Base-by-base conservation (phyloP, 2,888 invertebrate species). In the Acleris laterana region DNA sequence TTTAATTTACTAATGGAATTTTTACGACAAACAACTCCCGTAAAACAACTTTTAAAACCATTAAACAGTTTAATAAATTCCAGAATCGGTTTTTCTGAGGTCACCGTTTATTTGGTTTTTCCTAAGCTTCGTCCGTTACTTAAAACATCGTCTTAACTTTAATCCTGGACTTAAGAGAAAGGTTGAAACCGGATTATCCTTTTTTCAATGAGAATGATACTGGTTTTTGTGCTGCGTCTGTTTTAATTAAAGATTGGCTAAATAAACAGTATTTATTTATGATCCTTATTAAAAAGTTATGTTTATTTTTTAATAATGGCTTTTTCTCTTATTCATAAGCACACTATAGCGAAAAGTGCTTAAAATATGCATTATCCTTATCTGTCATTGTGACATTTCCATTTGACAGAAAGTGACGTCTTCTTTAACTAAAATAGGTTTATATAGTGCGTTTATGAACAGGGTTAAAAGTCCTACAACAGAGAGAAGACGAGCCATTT, bases 151-250 rank as follows among this genome's bases (percentile, higher is more conserved):
- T 65, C 61, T 65, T 60, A 60, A 17, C 7, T 56, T 51, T 58
- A 65, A 65, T 61, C 44, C 50, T 7, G 28, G 65, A 49, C 46
- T 65, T 61, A 56, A 44, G 51, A 61, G 55, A 56, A 56, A 61
- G 55, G 61, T 42, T 65, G 61, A 61, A 61, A 61, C 50, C 17
- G 61, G 55, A 65, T 61, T 56, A 65, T 65, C 55, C 32, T 55
- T 56, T 59, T 50, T 61, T 20, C 61, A 51, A n/a, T 32, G 49
- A 50, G 56, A 65, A 49, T 61, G 56, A 61, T 65, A 56, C 60
- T 11, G 46, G 28, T 7, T 44, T 16, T 61, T 55, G 5, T 17
- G 55, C 7, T 22, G 42, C 42, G 49, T 53, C 53, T 48, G 53
- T 42, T 59, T 64, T 64, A 64, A 64, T 60, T 64, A 60, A 59